Conservation (phyloP, 2,888 invertebrate species). For the Hydrotaea diabolus region DNA sequence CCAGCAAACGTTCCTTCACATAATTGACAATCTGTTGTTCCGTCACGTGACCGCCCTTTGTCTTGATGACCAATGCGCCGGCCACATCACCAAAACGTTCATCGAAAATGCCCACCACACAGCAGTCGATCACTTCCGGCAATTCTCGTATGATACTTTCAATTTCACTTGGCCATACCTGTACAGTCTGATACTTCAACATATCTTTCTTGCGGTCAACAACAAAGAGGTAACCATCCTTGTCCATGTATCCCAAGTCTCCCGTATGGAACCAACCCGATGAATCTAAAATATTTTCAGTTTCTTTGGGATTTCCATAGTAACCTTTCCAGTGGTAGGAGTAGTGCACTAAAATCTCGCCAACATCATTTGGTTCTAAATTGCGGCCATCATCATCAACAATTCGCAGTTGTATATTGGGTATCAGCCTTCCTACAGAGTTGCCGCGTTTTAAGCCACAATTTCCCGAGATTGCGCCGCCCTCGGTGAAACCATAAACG, state of each 20-base stretch:
- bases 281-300: slow-evolving; percentile 68
- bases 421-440: slow-evolving; percentile 70
- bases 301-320: slow-evolving; percentile 71
- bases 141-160: slow-evolving; percentile 50
- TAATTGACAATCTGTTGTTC: slow-evolving; percentile 73
- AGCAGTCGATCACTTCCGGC: slow-evolving; percentile 52
- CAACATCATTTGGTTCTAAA: slow-evolving; percentile 70
- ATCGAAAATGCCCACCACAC: slow-evolving; percentile 67
- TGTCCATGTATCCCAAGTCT: slow-evolving; percentile 77
- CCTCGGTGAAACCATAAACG: slow-evolving; percentile 74
- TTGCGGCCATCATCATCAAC: slow-evolving; percentile 71
- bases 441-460: slow-evolving; percentile 59
- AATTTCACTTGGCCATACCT: slow-evolving; percentile 59
- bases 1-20: slow-evolving; percentile 31
- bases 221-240: slow-evolving; percentile 72
- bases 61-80: slow-evolving; percentile 74
- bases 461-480: slow-evolving; percentile 63
- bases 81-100: slow-evolving; percentile 74
- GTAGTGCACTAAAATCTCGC: slow-evolving; percentile 73
- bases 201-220: slow-evolving; percentile 76
- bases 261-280: slow-evolving; percentile 76
- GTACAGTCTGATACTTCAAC: slow-evolving; percentile 71
- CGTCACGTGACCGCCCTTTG: slow-evolving; percentile 70
- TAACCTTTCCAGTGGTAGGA: slow-evolving; percentile 74
- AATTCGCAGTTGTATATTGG: slow-evolving; percentile 71